phyloP scores from a whole-genome alignment of 2,888 invertebrate species.

The Xestobium rufovillosum region DNA sequence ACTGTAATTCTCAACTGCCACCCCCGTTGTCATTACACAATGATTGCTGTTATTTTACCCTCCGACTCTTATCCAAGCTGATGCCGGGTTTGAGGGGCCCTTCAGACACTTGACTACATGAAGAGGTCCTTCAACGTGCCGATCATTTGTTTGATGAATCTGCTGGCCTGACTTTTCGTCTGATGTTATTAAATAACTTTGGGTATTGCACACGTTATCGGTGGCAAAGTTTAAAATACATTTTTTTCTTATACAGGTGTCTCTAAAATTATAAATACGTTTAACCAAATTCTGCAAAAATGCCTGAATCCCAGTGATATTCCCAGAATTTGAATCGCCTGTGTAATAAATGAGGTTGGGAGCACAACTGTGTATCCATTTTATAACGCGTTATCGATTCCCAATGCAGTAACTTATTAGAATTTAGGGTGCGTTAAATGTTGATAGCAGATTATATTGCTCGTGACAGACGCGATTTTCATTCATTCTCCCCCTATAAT shows the following conservation, averaged over 20 bases:
- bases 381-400: no score
- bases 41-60: slow-evolving; percentile 28
- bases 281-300: no score
- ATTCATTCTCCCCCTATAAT: slow-evolving; percentile 27
- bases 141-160: slow-evolving; percentile 40
- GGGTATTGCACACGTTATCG: slow-evolving; percentile 20
- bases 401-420: slow-evolving; percentile 25
- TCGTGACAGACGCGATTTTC: slow-evolving; percentile 36
- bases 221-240: no score
- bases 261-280: no score
- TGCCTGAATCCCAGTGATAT: no score
- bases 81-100: slow-evolving; percentile 33
- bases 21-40: no score
- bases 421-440: slow-evolving; percentile 32
- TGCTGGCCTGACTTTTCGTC: slow-evolving; percentile 31
- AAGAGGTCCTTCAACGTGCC: slow-evolving; percentile 38
- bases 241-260: no score
- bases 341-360: no score
- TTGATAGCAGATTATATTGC: slow-evolving; percentile 37
- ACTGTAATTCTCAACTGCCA: no score
- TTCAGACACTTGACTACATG: slow-evolving; percentile 35
- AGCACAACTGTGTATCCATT: no score
- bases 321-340: no score
- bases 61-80: slow-evolving; percentile 28
- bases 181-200: slow-evolving; percentile 25